Conservation (phyloP, 53 echinoderm and acorn worm genomes). For the Temnopleurus reevesii region DNA sequence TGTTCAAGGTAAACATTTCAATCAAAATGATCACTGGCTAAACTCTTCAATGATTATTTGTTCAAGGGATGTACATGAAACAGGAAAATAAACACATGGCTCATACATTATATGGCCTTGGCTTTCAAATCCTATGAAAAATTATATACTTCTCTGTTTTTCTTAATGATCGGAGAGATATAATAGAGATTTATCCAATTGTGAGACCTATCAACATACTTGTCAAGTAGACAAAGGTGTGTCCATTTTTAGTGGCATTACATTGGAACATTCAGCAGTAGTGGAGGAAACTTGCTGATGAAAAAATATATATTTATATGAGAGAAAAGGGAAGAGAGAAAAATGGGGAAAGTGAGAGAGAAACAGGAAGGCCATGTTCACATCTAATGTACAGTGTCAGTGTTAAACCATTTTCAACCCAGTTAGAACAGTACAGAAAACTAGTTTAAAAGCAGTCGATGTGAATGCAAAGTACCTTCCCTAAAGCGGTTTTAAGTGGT, state of each 20-base stretch:
- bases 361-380: too few species aligned
- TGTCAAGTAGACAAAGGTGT: not conserved
- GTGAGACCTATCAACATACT: not conserved
- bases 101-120: not conserved
- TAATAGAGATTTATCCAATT: not conserved
- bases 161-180: not conserved
- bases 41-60: not conserved
- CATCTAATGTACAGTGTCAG: too few species aligned
- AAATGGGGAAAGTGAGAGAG: not conserved
- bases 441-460: too few species aligned
- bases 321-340: not conserved
- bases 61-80: not conserved
- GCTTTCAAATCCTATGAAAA: not conserved
- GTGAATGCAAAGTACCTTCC: too few species aligned
- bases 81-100: not conserved
- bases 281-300: not conserved
- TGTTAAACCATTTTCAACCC: too few species aligned
- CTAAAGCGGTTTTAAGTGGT: too few species aligned
- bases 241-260: constrained; percentile 9
- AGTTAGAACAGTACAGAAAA: too few species aligned
- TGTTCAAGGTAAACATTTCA: constrained; percentile 1
- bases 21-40: not conserved
- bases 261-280: not conserved
- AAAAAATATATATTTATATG: too few species aligned
- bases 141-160: not conserved